Evolutionary conservation across 1,140 invertebrate genomes (phyloP), one percentile per base, ranked within the genome.

Genomic region (Lucilia sericata): DNA sequence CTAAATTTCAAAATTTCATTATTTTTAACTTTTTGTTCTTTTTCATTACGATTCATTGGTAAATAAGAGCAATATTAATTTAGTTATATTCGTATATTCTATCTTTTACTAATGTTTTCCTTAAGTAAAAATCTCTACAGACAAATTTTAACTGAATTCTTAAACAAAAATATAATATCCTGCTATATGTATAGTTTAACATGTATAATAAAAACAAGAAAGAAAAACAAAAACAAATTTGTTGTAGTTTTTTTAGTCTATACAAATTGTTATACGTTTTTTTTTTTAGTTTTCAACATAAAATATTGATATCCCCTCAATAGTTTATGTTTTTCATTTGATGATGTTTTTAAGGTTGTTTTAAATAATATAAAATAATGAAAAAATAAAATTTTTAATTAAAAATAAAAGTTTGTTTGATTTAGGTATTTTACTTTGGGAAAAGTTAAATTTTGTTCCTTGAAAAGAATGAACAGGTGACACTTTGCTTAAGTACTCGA

Each of bases 1-100:
- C 14, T 42, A 8, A 12, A 55, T 55, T 55, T 55, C 17, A n/a
- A n/a, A 55, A 55, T 55, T n/a, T 51, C 10, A 13, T 51, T 51
- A 51, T 51, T 51, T 51, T 51, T 36, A 36, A 4, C 36, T 36
- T 36, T 8, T 3, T 36, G 8, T 8, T 36, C 8, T 36, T 36
- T 4, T 42, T 42, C 42, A 42, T 42, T 42, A 3, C 5, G 0
- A 42, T 17, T 55, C 51, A 55, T n/a, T 55, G 12, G 51, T 55
- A 55, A 42, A 42, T 55, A n/a, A 55, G 51, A 55, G 51, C 51
- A 55, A 55, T 55, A 55, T 55, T 55, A 55, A 55, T 55, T 55
- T 55, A 55, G 51, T 8, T 17, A 17, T 30, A 30, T 30, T 12
- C 51, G 3, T 17, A 12, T 51, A 10, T 51, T 51, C 12, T 10